Base-by-base conservation (phyloP, 2,797 vertebrate genomes). In the Falco berigora region DNA sequence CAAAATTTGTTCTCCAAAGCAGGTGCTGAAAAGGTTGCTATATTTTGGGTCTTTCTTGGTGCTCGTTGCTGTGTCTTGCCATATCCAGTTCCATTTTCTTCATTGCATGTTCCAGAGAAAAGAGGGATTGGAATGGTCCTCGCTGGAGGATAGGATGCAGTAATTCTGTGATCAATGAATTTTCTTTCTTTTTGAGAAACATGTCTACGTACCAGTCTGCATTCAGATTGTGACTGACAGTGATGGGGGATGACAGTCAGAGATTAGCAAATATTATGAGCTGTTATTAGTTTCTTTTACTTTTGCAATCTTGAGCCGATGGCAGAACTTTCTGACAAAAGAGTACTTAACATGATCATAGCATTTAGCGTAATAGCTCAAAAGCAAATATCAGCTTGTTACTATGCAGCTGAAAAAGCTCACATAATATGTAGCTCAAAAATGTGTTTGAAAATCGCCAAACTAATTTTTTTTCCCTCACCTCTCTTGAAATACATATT, bases 221-320 rank as follows among this genome's bases (percentile, higher is more conserved):
- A 10, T 81, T 73, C 67, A 71, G 67, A 53, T 53, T 82, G 42
- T 58, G 74, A 77, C 23, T 80, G 89, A 59, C 27, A 42, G 32
- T 61, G 42, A 32, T 55, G 27, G 34, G 38, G 34, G 52, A 47
- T 85, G 83, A 50, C 56, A 63, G 46, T 32, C 32, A 68, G n/a
- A 75, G 30, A 90, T 88, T 73, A 76, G 56, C 28, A 88, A 92
- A 92, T 93, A 88, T 67, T 86, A 69, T 76, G 64, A 76, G 25
- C 15, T 95, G 27, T 67, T 85, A 64, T 25, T 79, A 63, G 27
- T 86, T 86, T 91, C 17, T 74, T 28, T 88, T 81, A 49, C 21
- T 87, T 74, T 92, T 71, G 67, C 12, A 32, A 40, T 90, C 40
- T 53, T 73, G 20, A 63, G 55, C 59, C 13, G 2, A 6, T 80